Evolutionary conservation across 2,113 vertebrate genomes (phyloP).

Genomic region (western clawed frog (Xenopus tropicalis)): UCB_Xtro_10.0 CM004448.2:81380001-81380500

Average conservation of each 20-base stretch:
- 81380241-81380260: conserved; percentile 13
- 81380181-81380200: too few relatives aligned
- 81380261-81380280: conserved; percentile 18
- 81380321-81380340: conserved; percentile 37
- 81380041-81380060: too few relatives aligned
- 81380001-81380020: too few relatives aligned
- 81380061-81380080: too few relatives aligned
- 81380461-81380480: conserved; percentile 1
- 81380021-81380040: too few relatives aligned
- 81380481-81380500: too few relatives aligned
- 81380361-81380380: conserved; percentile 26
- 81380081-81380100: too few relatives aligned
- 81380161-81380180: too few relatives aligned
- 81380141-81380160: too few relatives aligned
- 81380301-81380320: conserved; percentile 31
- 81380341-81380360: conserved; percentile 38
- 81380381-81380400: conserved; percentile 18
- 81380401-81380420: conserved; percentile 40
- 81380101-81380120: too few relatives aligned
- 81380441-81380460: conserved; percentile 32
- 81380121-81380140: too few relatives aligned
- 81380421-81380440: conserved; percentile 11
- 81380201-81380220: conserved; percentile 10
- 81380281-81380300: conserved; percentile 14
- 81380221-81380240: conserved; percentile 16